These are phyloP conservation scores for Balaenoptera acutorostrata DNA, from an alignment of 2,113 vertebrate species.

Conservation along the genomic window DNA sequence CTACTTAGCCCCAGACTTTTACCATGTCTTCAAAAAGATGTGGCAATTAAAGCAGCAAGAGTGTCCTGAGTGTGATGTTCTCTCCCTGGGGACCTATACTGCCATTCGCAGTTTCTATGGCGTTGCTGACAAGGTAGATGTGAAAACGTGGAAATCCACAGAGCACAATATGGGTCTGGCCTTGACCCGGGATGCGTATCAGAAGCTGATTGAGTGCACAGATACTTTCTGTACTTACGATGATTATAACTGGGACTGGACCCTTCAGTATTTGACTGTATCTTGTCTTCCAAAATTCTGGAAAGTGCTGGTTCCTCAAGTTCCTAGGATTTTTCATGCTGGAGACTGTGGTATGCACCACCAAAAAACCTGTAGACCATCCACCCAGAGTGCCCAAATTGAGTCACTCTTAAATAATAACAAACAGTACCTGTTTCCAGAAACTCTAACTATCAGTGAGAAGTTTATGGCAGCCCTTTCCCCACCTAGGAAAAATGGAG, in stretches of 20 bases:
- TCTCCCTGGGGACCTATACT: constrained; percentile 92
- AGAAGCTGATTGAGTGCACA: constrained; percentile 91
- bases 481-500: constrained; percentile 97
- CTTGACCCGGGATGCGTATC: constrained; percentile 89
- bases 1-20: constrained; percentile 92
- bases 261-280: constrained; percentile 93
- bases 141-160: constrained; percentile 97
- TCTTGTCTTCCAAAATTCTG: constrained; percentile 94
- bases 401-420: constrained; percentile 92
- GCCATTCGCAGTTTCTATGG: constrained; percentile 85
- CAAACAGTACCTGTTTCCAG: constrained; percentile 92
- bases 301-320: constrained; percentile 96
- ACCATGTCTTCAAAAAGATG: constrained; percentile 90
- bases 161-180: constrained; percentile 99
- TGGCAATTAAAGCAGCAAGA: constrained; percentile 84
- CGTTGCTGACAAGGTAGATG: constrained; percentile 92
- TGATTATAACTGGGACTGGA: constrained; percentile 99
- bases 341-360: constrained; percentile 99
- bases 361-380: constrained; percentile 92
- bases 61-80: constrained; percentile 92
- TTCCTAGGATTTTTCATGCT: constrained; percentile 94
- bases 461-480: constrained; percentile 88
- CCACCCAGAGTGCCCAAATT: constrained; percentile 92
- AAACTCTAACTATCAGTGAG: constrained; percentile 88
- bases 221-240: constrained; percentile 98